Conservation (phyloP, 2,797 vertebrate species). For the Tachyglossus aculeatus region DNA sequence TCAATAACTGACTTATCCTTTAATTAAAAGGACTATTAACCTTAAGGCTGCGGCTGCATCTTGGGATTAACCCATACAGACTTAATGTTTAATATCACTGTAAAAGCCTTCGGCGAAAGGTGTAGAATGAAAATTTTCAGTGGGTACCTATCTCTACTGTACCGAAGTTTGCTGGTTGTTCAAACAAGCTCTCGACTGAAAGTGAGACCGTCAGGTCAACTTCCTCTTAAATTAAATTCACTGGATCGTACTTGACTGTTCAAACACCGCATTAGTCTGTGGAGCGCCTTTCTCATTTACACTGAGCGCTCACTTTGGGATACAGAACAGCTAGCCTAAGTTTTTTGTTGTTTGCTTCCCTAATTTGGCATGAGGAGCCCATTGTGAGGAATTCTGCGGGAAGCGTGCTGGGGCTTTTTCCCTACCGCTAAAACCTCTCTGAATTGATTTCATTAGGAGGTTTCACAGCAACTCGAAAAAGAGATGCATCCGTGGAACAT, state of each 20-base stretch:
- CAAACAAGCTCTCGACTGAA: slow-evolving; percentile 28
- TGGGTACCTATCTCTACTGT: slow-evolving; percentile 43
- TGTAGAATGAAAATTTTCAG: slow-evolving; percentile 61
- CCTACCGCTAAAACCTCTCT: background rate
- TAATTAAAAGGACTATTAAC: slow-evolving; percentile 99
- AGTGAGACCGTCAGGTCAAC: slow-evolving; percentile 43
- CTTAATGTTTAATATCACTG: slow-evolving; percentile 79
- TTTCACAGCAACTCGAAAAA: slow-evolving; percentile 10
- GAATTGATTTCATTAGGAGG: background rate
- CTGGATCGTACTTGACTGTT: slow-evolving; percentile 14
- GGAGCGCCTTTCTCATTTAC: slow-evolving; percentile 31
- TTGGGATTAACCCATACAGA: slow-evolving; percentile 84
- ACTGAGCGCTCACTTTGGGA: background rate
- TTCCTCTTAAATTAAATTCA: slow-evolving; percentile 44
- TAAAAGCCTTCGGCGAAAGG: slow-evolving; percentile 72
- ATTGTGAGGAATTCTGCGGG: too few relatives aligned
- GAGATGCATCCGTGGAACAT: background rate
- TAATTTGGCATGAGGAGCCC: background rate
- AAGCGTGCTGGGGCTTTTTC: background rate
- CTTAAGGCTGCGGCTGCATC: slow-evolving; percentile 85
- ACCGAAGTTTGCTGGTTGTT: slow-evolving; percentile 50
- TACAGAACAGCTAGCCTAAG: background rate
- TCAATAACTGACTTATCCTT: slow-evolving; percentile 93
- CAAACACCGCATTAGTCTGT: slow-evolving; percentile 23
- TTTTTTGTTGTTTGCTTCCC: background rate